Conservation (phyloP, 1,140 invertebrate genomes). For the Caenorhabditis brenneri region DNA sequence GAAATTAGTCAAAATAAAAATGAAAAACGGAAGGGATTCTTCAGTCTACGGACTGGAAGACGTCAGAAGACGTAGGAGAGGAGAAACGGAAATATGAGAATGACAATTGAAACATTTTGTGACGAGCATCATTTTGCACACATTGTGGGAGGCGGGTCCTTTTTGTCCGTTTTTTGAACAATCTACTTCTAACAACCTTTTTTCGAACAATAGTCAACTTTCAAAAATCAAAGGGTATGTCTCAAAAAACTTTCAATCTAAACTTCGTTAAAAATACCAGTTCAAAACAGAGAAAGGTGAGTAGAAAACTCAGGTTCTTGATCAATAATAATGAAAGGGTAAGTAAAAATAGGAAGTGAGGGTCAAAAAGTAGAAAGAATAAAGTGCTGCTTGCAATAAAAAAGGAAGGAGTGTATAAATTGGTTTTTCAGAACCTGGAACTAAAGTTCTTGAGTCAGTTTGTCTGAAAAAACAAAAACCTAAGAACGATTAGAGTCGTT, state of each 20-base stretch:
- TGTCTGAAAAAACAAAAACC: not conserved
- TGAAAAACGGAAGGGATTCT: not conserved
- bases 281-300: not conserved
- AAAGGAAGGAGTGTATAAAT: not conserved
- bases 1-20: not conserved
- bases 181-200: no score
- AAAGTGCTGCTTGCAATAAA: not conserved
- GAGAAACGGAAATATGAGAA: slow-evolving; percentile 10
- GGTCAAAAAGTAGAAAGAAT: not conserved
- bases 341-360: not conserved
- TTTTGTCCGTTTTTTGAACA: not conserved
- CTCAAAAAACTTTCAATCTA: not conserved
- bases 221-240: not conserved
- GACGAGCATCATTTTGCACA: slow-evolving; percentile 13
- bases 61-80: not conserved
- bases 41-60: not conserved
- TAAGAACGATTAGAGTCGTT: not conserved
- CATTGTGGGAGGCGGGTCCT: not conserved
- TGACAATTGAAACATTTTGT: slow-evolving; percentile 33
- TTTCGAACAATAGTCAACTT: no score
- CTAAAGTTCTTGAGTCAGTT: not conserved
- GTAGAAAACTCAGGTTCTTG: not conserved
- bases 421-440: not conserved
- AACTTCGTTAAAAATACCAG: no score
- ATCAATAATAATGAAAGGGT: not conserved